Conservation (phyloP, 2,113 vertebrate genomes). For the Atrichornis clamosus region DNA sequence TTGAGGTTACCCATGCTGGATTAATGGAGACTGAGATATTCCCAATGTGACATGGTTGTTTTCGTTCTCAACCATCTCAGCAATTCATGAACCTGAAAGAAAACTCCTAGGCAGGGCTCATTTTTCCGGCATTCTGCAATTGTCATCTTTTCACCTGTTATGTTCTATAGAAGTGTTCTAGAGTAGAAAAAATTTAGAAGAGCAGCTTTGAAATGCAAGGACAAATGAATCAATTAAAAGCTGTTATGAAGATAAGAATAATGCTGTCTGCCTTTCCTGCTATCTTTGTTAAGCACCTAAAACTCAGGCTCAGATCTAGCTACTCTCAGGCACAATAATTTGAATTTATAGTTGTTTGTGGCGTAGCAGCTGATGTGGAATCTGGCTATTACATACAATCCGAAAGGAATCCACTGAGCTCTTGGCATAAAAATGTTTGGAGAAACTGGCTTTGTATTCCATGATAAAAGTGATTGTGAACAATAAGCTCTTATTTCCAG, state of each 20-base stretch:
- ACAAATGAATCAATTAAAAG: constrained; percentile 1
- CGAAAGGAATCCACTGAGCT: neutral
- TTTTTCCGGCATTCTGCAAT: neutral
- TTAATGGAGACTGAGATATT: neutral
- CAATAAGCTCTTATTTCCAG: neutral
- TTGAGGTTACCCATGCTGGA: neutral
- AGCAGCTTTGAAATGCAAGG: neutral
- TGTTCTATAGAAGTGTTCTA: neutral
- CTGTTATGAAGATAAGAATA: neutral
- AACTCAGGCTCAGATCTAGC: neutral
- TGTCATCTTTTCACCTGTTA: neutral
- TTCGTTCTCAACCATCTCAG: neutral
- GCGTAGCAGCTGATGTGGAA: neutral
- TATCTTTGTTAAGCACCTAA: neutral
- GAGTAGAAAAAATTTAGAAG: neutral
- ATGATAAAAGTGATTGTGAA: neutral
- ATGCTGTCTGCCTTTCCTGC: neutral
- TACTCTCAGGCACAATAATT: neutral
- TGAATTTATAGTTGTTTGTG: neutral
- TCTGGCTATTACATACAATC: neutral
- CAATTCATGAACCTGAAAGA: neutral
- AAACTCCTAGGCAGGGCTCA: neutral
- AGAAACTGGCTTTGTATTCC: neutral
- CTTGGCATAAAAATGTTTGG: neutral
- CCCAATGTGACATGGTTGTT: neutral